Base-by-base conservation (phyloP, 2,888 invertebrate genomes). In the Marronus borbonicus region DNA sequence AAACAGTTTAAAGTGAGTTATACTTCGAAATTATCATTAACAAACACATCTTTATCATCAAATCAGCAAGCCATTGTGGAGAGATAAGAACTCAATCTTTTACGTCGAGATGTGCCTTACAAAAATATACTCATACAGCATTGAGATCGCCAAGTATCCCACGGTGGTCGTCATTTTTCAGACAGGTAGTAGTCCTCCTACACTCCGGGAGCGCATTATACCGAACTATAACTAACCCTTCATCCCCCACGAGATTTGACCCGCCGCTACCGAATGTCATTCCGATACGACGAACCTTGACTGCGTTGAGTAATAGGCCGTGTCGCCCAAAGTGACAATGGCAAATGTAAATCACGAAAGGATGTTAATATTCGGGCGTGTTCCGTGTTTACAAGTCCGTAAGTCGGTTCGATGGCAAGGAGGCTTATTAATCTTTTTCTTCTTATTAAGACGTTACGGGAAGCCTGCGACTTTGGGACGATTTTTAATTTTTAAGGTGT, bases 181-280 rank as follows among this genome's bases (percentile, higher is more conserved):
- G 70, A 70, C 82, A 82, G 82, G 81, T 82, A 83, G 82, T 77
- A 83, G 82, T 77, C 80, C 84, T 83, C 84, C 83, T 82, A 83
- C 84, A 81, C 83, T 72, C 79, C 79, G 70, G 81, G 81, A 79
- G 49, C 49, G 49, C 77, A 80, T 82, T 82, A 80, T 82, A 50
- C 52, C 68, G 60, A 50, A 24, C 52, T 64, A 52, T 44, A 44
- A 44, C 70, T 72, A 69, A 78, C 65, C 72, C 74, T 76, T 68
- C 69, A 65, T 76, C 31, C 77, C 76, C 70, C 52, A 70, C 55
- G 70, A 49, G 64, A 77, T 62, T 50, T 52, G 77, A 77, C 62
- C 70, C 58, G n/a, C 14, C 24, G 69, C 77, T 77, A 70, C 77
- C 49, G 77, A 77, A 70, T 77, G 70, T 77, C 77, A 70, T 50